Percentiles rank a stretch among this genome's conserved stretches.
Evolutionary conservation across 2,888 invertebrate genomes (phyloP).

Genomic region (Macrosiphum euphorbiae): DNA sequence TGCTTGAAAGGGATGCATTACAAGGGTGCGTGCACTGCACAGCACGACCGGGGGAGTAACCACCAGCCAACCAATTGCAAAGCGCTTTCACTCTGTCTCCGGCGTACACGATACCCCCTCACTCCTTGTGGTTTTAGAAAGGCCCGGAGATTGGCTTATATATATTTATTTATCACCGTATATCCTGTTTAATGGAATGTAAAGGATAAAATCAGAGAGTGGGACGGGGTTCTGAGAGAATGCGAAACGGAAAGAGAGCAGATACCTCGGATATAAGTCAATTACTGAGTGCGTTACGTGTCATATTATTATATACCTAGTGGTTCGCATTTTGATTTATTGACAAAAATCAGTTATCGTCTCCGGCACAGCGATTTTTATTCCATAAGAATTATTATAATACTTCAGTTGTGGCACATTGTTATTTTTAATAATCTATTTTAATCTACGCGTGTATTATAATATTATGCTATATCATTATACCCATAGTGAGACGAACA

Average conservation of each 20-base stretch:
- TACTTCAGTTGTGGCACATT: background rate
- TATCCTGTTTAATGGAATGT: constrained; percentile 15
- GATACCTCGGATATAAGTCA: constrained; percentile 50
- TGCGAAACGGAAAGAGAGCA: background rate
- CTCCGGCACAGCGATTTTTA: background rate
- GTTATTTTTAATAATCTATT: background rate
- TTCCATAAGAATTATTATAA: background rate
- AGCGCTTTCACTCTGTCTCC: background rate
- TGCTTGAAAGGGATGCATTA: background rate
- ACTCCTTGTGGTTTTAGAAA: background rate
- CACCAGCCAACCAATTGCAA: background rate
- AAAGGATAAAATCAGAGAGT: background rate
- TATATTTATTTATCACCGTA: constrained; percentile 20
- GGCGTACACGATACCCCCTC: background rate
- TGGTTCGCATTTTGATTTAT: constrained; percentile 53
- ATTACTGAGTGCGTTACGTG: constrained; percentile 53
- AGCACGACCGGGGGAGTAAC: background rate
- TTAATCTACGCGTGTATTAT: background rate
- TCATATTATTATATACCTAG: background rate
- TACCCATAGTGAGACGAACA: background rate
- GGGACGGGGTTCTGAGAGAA: background rate
- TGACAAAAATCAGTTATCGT: constrained; percentile 32
- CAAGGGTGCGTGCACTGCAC: background rate
- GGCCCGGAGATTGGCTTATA: constrained; percentile 17
- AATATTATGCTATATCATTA: background rate